Evolutionary conservation across 2,797 vertebrate species (phyloP), one percentile per base, ranked within the genome.

Genomic region (Yasuhikotakia modesta): DNA sequence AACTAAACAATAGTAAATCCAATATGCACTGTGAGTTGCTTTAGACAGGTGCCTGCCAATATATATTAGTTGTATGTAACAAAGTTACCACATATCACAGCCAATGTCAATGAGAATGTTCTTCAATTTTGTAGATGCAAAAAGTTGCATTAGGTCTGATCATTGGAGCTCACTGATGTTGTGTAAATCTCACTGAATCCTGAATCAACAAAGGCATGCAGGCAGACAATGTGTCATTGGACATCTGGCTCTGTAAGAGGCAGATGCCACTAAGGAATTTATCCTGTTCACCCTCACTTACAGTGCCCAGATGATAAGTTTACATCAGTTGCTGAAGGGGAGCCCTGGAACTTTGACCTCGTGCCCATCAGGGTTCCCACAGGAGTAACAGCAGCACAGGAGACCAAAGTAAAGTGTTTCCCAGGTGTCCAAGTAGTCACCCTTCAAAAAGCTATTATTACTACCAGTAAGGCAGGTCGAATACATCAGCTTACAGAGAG

Each of bases 291-390:
- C 35, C 70, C 81, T 61, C 69, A 66, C 39, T 81, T 88, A 87
- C 88, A 91, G 87, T 88, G 86, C 75, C 69, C 76, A 79, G 78
- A 85, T 81, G 83, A 85, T 81, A 79, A 87, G 88, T 90, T 88
- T 87, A 87, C 87, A 90, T 87, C 85, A 88, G 83, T 85, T 83
- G 79, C 80, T 78, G 79, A 85, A 89, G 81, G 76, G 85, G 85
- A 82, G 83, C 88, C 88, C 85, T 81, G 87, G 85, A 79, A 66
- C 86, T 82, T 84, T 90, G 91, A 93, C 91, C 88, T 87, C 11
- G 22, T 14, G 84, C 85, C 85, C 85, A 86, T 87, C 83, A 83
- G 81, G 71, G 76, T 85, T 71, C 77, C 84, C 85, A 85, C 84
- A 86, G 89, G 86, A 85, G 73, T 53, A 64, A 71, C 58, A 70